Base-by-base conservation (phyloP, 2,797 vertebrate genomes). In the Notamacropus eugenii region DNA sequence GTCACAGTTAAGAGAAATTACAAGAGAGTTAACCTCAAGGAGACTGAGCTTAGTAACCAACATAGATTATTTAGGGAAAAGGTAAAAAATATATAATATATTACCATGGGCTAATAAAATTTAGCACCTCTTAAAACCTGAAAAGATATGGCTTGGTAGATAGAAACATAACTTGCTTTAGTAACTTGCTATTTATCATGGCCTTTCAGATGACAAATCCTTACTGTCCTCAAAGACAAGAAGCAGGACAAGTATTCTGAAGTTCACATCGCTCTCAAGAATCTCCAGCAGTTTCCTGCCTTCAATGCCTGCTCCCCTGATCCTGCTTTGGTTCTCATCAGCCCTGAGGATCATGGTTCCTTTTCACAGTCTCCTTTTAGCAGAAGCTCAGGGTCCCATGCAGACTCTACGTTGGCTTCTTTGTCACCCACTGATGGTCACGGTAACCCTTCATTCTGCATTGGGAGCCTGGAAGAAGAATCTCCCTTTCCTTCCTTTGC, bases 271-370 rank as follows among this genome's bases (percentile, higher is more conserved):
- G 99, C 99, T 74, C 98, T 99, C 31, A 99, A 99, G 98, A 99
- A 99, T 98, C 99, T 99, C 94, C 99, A 99, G 98, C 99, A 99
- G 98, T 99, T 99, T 98, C 99, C 99, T 98, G 99, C 99, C 90
- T 99, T 99, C 96, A 99, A 99, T 13, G 56, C 94, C 98, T 98
- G 98, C 56, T 92, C 98, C 0, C 95, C 98, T 91, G 98, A 98
- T 97, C 95, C 97, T 98, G 97, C 98, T 97, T 98, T 95, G 97
- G 95, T 55, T 97, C 90, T 22, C 96, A 98, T 95, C 97, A 98
- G 97, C 95, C 95, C 90, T 1, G 98, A 99, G 97, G 97, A 97
- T 92, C 98, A 92, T 27, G 98, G 98, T 57, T 95, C 97, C 93
- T 97, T 97, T 93, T 96, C 98, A 59, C 96, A 97, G 28, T 99